These are phyloP conservation scores for Hydropsyche tenuis DNA, from an alignment of 1,140 invertebrate species.

Conservation along the genomic window DNA sequence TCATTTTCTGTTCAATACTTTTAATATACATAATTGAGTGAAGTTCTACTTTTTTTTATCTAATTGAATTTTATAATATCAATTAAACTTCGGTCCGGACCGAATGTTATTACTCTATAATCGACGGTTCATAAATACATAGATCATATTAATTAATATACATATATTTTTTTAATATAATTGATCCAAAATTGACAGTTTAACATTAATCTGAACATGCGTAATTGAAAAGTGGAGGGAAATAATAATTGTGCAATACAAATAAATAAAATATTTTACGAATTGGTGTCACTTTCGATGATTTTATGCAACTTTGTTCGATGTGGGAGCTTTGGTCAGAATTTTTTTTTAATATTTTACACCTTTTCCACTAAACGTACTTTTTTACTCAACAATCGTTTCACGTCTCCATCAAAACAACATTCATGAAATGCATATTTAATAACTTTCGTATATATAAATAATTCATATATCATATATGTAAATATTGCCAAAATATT, in stretches of 20 bases:
- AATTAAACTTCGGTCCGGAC: neutral
- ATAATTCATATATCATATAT: neutral
- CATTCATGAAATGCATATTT: neutral
- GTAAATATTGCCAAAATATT: conserved; percentile 43
- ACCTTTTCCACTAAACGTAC: no score
- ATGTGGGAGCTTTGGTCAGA: conserved; percentile 5
- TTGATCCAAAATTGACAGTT: conserved; percentile 39
- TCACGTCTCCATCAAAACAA: no score
- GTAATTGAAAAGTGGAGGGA: neutral
- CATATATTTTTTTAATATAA: conserved; percentile 5
- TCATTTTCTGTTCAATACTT: neutral
- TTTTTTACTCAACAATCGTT: no score
- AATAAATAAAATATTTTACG: neutral
- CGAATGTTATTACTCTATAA: conserved; percentile 14
- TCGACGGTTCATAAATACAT: conserved; percentile 17
- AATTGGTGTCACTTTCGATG: conserved; percentile 2
- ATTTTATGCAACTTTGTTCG: conserved; percentile 6
- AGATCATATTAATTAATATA: neutral
- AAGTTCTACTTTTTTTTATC: neutral
- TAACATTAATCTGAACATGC: neutral
- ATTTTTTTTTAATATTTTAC: no score
- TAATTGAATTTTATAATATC: neutral
- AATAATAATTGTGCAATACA: neutral
- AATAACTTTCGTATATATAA: neutral
- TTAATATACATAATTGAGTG: neutral